Evolutionary conservation across 2,113 vertebrate genomes (phyloP).

Genomic region (Mirounga angustirostris): DNA sequence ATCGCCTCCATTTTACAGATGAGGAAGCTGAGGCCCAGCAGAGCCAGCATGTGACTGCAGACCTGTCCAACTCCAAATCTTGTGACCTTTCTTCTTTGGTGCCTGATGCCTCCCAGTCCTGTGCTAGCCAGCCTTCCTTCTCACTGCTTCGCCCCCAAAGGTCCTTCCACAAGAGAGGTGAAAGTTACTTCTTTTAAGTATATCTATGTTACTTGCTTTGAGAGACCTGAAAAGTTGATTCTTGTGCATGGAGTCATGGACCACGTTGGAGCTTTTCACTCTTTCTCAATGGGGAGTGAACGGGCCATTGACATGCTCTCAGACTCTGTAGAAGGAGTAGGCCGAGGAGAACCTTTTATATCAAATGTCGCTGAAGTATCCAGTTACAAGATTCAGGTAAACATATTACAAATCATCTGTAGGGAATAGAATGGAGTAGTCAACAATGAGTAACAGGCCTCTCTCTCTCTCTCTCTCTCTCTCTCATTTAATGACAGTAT

Average conservation of each 20-base stretch:
- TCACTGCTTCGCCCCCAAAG: neutral
- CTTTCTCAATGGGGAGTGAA: neutral
- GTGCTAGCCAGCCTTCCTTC: neutral
- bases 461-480: neutral
- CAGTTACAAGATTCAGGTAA: neutral
- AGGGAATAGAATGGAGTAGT: neutral
- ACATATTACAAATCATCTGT: neutral
- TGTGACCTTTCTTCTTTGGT: neutral
- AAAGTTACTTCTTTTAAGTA: neutral
- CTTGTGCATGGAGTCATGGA: neutral
- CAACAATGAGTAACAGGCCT: neutral
- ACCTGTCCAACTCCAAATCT: neutral
- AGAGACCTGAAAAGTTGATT: neutral
- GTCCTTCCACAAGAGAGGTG: neutral
- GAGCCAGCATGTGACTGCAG: neutral
- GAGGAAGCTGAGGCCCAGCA: neutral
- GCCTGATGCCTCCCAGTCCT: neutral
- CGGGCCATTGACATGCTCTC: neutral
- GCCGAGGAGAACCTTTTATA: neutral
- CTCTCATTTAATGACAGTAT: neutral
- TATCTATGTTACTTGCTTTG: neutral
- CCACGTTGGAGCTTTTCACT: neutral
- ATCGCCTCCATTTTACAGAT: neutral
- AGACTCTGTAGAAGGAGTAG: neutral
- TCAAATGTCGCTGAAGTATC: neutral